Base-by-base conservation (phyloP, 1,140 invertebrate genomes). In the Drosophila sechellia region DNA sequence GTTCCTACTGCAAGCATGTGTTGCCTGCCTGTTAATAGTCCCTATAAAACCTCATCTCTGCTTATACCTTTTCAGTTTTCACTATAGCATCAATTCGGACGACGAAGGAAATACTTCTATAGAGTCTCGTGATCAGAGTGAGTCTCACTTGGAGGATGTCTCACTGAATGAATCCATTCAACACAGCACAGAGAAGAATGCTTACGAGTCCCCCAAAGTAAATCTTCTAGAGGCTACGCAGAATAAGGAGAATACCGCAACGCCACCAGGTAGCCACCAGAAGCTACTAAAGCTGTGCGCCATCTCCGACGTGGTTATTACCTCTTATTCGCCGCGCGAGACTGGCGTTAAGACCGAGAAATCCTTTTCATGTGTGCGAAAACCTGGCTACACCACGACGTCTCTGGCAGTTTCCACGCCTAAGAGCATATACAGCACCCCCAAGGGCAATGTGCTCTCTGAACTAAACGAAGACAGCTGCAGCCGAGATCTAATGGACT, bases 41-140 rank as follows among this genome's bases (percentile, higher is more conserved):
- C 25, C 15, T 8, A 49, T 46, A 4, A 49, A 54, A n/a, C 20
- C 42, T 2, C 59, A 27, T 42, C 6, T 34, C 69, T 4, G 52
- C 10, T 43, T 22, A 25, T 56, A 56, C 20, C 13, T 64, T 87
- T 60, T 6, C 48, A 91, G 90, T 49, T 91, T 91, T 78, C 74
- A 66, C 22, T 91, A 91, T 48, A 81, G 74, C 22, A 91, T 91
- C 1, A 86, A 91, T 42, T 91, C 85, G 1, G 90, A 91, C 52
- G 90, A 91, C 49, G 90, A 91, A 34, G 90, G 90, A 6, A 91
- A 91, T 45, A 84, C 75, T 15, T 91, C 90, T 0, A 68, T 86
- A n/a, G 90, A 90, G 31, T 54, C 72, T 6, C 65, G 75, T 0
- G 66, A 64, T 34, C 35, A 74, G 43, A 63, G 63, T 37, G 50